Evolutionary conservation across 1,140 invertebrate species (phyloP), one percentile per base, ranked within the genome.

Genomic region (Cydia splendana): DNA sequence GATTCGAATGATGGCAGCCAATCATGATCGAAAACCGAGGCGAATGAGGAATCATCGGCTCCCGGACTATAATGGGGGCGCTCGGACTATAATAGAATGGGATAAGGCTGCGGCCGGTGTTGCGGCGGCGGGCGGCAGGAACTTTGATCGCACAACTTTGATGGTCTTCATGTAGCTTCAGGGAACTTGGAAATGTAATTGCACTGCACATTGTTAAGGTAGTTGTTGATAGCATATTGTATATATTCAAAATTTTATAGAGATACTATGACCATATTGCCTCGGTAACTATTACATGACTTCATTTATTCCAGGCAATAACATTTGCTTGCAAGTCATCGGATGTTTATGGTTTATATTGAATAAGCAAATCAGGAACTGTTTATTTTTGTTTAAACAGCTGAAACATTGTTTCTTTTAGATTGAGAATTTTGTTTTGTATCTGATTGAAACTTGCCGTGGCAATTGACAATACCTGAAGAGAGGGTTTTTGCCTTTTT

Each of bases 1-100:
- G 67, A 38, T 71, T 38, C 30, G 28, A 38, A 71, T 71, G 67
- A 71, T n/a, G 57, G 45, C 45, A 62, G 57, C 67, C 67, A 71
- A 71, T 71, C 67, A 71, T 71, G 67, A 38, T 38, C 28, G 65
- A 62, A 57, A 62, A 62, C 57, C 57, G 57, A 30, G 13, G 65
- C 65, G 34, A 62, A 62, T 62, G 57, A 38, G 67, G 34, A 71
- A 71, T 69, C 65, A 69, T 71, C 67, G 67, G 30, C 30, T 13
- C 15, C n/a, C 67, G 34, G 67, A 18, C 30, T 71, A 71, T 34
- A 69, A 38, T 69, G 67, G 65, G 9, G 7, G 30, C 15, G 30
- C n/a, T 71, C 28, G 30, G 67, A 71, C 30, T 71, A 71, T 38
- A 71, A 71, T 38, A 38, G 28, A n/a, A 67, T 30, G 65, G 13